Evolutionary conservation across 2,888 invertebrate species (phyloP), one percentile per base, ranked within the genome.

Genomic region (Xestia sexstrigata): DNA sequence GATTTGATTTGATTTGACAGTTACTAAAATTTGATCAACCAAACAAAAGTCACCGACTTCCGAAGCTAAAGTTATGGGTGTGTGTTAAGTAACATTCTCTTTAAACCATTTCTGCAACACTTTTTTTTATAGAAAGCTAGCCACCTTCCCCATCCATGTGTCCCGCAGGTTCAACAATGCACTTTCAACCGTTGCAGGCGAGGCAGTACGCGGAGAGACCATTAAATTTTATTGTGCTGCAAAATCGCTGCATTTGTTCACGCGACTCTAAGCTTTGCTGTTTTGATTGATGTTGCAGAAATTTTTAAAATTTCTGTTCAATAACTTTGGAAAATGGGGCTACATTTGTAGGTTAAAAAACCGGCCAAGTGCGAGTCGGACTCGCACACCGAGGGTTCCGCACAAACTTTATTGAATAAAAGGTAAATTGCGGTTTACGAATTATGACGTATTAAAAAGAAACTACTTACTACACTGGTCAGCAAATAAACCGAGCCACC

Each of bases 191-290:
- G 70, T 63, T 83, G 76, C 76, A 73, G 63, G 55, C 76, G 72
- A 66, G 74, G 45, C 69, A 65, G 62, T 17, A 67, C 62, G 39
- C 63, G 47, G 71, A 74, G 70, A 65, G 73, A 85, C 82, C 86
- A 86, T 86, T 87, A 86, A 79, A 87, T 82, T 85, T 82, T 87
- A 87, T 87, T 82, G 87, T 82, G 74, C 70, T 74, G 74, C 65
- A 74, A 76, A 74, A 77, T 73, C 82, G 66, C 20, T 45, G 62
- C 63, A 70, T 82, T 85, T 85, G 86, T 81, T 82, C 75, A 70
- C 68, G 68, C 63, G 75, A 68, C 67, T 68, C 68, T 30, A 17
- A 45, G 55, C 76, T 65, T 84, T 74, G 55, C 76, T 84, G 68
- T 55, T 74, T 58, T 76, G 83, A 81, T 81, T 76, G 70, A 84